phyloP scores from a whole-genome alignment of 2,113 vertebrate species.

The Atractosteus spatula region DNA sequence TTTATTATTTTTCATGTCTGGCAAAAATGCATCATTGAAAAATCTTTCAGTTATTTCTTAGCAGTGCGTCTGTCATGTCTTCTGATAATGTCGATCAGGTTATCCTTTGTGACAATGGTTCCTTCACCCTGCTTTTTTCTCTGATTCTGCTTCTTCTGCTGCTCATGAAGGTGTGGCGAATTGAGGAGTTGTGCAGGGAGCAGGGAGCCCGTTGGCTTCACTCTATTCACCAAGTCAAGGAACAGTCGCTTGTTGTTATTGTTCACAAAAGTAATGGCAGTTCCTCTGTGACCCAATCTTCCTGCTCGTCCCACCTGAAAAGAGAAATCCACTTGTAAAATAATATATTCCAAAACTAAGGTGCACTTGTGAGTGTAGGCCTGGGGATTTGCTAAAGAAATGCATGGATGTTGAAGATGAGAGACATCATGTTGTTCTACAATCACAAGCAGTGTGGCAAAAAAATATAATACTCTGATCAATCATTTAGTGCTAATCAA shows the following conservation, averaged over 20 bases:
- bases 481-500: too few species aligned
- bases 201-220: conserved; percentile 88
- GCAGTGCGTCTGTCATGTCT: conserved; percentile 71
- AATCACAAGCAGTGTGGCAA: too few species aligned
- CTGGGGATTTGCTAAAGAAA: too few species aligned
- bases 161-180: conserved; percentile 87
- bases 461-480: background rate
- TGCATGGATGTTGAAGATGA: too few species aligned
- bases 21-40: too few species aligned
- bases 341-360: background rate
- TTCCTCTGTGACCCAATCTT: conserved; percentile 86
- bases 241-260: conserved; percentile 90
- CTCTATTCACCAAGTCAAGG: conserved; percentile 83
- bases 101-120: conserved; percentile 77
- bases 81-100: conserved; percentile 86
- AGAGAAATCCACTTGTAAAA: conserved; percentile 18
- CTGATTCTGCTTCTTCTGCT: conserved; percentile 78
- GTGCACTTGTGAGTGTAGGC: background rate
- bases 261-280: conserved; percentile 92
- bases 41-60: conserved; percentile 48
- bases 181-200: conserved; percentile 89
- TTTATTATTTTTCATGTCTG: too few species aligned
- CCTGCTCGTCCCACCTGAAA: conserved; percentile 88
- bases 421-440: too few species aligned
- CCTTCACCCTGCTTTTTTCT: conserved; percentile 56